Evolutionary conservation across 2,888 invertebrate species (phyloP).

Genomic region (Pharmacophagus antenor): DNA sequence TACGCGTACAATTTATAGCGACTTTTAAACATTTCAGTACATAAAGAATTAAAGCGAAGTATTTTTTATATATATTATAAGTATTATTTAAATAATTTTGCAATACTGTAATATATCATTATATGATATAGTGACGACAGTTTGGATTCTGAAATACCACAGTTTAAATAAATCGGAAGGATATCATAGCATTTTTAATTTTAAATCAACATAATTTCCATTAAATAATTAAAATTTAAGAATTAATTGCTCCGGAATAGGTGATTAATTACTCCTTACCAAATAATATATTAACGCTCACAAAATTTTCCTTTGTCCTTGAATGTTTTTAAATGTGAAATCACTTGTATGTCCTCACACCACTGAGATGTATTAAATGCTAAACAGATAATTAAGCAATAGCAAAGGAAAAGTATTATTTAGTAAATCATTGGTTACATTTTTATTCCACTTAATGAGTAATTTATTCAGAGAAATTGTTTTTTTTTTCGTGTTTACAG

Average conservation of each 20-base stretch:
- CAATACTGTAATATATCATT: not conserved
- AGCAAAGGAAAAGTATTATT: no score
- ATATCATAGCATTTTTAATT: no score
- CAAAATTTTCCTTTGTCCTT: not conserved
- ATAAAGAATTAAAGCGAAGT: no score
- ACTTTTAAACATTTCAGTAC: no score
- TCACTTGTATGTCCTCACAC: conserved; percentile 1
- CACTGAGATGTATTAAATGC: conserved; percentile 1
- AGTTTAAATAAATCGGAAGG: not conserved
- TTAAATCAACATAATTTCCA: no score
- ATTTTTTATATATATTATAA: no score
- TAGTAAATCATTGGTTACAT: no score
- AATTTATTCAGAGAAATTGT: no score
- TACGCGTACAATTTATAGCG: no score
- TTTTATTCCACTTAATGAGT: no score
- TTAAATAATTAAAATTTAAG: no score
- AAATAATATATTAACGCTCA: not conserved
- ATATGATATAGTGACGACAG: not conserved
- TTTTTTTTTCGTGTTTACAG: no score
- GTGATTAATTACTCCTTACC: not conserved
- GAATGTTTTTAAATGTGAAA: conserved; percentile 10
- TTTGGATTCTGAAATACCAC: not conserved
- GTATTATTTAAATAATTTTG: not conserved
- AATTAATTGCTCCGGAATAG: not conserved
- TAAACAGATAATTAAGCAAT: conserved; percentile 16